Percentiles rank a stretch among this genome's conserved stretches.
Conservation (phyloP, 2,113 vertebrate genomes). For the Rhipidura dahli region DNA sequence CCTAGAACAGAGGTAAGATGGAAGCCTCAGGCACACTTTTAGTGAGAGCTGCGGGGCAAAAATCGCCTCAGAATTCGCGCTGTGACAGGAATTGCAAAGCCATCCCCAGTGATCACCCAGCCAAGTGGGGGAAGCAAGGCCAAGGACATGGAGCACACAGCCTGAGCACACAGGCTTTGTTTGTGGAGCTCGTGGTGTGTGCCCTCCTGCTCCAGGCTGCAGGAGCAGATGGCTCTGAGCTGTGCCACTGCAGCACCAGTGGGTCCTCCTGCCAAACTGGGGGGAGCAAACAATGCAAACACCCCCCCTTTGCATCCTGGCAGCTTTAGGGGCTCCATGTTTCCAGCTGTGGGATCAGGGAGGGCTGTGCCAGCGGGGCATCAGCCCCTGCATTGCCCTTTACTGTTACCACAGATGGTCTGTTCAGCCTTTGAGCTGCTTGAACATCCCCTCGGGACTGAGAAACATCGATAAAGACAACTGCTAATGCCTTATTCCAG, state of each 20-base stretch:
- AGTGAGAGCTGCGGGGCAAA: background rate
- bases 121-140: background rate
- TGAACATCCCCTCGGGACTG: background rate
- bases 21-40: background rate
- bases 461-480: background rate
- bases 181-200: background rate
- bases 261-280: background rate
- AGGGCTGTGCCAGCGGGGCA: background rate
- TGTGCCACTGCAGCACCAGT: background rate
- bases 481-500: background rate
- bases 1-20: background rate
- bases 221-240: background rate
- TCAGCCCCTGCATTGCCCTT: background rate
- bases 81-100: background rate
- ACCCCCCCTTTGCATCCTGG: background rate
- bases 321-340: background rate
- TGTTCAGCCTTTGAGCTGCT: background rate
- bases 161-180: background rate
- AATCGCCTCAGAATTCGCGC: background rate
- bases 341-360: background rate
- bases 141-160: background rate
- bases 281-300: background rate
- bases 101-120: background rate
- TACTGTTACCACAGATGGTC: background rate
- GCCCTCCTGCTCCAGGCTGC: background rate